Conservation (phyloP, 2,888 invertebrate species). For the Agrenia bidenticulata region DNA sequence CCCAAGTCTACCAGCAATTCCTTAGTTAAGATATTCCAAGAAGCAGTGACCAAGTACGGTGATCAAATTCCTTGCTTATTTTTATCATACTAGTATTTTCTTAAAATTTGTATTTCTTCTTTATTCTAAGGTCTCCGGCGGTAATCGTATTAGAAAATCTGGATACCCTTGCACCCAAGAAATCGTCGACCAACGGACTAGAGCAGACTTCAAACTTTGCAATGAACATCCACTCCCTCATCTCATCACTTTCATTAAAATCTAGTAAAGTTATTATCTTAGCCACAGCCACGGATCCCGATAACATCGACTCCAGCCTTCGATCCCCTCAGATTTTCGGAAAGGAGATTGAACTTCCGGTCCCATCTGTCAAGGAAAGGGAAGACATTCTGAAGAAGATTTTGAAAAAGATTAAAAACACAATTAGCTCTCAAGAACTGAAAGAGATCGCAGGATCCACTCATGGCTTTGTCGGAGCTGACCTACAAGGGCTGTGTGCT, state of each 20-base stretch:
- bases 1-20: slow-evolving; percentile 32
- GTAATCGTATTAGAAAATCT: slow-evolving; percentile 82
- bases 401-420: slow-evolving; percentile 55
- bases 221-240: slow-evolving; percentile 28
- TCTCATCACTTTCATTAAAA: slow-evolving; percentile 31
- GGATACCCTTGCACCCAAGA: slow-evolving; percentile 72
- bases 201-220: slow-evolving; percentile 57
- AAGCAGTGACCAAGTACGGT: slow-evolving; percentile 63
- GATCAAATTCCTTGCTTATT: slow-evolving; percentile 12
- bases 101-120: not conserved
- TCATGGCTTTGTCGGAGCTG: slow-evolving; percentile 89
- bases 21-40: slow-evolving; percentile 63
- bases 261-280: slow-evolving; percentile 65
- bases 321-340: slow-evolving; percentile 77
- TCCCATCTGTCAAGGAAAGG: slow-evolving; percentile 69
- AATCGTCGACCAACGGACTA: slow-evolving; percentile 56
- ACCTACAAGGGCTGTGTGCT: slow-evolving; percentile 74
- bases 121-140: slow-evolving; percentile 64
- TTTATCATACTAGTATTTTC: not conserved
- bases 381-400: slow-evolving; percentile 69
- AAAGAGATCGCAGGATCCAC: slow-evolving; percentile 68
- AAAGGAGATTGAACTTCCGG: slow-evolving; percentile 75
- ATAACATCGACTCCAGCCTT: slow-evolving; percentile 71
- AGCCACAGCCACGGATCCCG: slow-evolving; percentile 75
- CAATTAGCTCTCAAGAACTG: not conserved